Base-by-base conservation (phyloP, 2,888 invertebrate genomes). In the Podabrus alpinus region DNA sequence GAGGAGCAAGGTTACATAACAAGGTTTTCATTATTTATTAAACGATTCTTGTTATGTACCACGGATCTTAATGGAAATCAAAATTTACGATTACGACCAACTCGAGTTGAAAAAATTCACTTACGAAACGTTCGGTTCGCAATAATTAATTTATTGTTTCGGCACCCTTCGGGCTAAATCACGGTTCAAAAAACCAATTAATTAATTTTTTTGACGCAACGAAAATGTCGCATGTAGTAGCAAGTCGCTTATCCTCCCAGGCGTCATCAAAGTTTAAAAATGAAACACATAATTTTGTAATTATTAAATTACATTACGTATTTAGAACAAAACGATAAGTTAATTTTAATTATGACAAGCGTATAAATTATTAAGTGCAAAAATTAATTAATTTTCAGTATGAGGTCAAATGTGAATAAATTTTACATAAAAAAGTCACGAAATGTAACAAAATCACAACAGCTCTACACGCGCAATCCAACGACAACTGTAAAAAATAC, bases 11-110 rank as follows among this genome's bases (percentile, higher is more conserved):
- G 77, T 73, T 77, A 75, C 66, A 68, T 73, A 70, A 71, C 77
- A 75, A 75, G 76, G 76, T 76, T 76, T 76, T 69, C 76, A 69
- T 76, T 74, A 74, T 76, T 76, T 76, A 76, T 76, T 68, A 74
- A 73, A 76, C 74, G 76, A 68, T 60, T 45, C 64, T 61, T 69
- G 71, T 71, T 74, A 68, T 66, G 67, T 66, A 19, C 64, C 61
- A 66, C 70, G 59, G 66, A 66, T 64, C 67, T 25, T 66, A 72
- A 72, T 69, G 61, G 67, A 21, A 69, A 70, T 71, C 67, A 62
- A 61, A 74, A 74, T 74, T 78, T 75, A 78, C 70, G 75, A 70
- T 67, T 74, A 74, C 70, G 70, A 69, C 69, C 61, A 29, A 69
- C 25, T 71, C 73, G 73, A 64, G 71, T 66, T 67, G 68, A 64